These are phyloP conservation scores for Scaptomyza graminum DNA, from an alignment of 1,140 invertebrate species.

Conservation along the genomic window DNA sequence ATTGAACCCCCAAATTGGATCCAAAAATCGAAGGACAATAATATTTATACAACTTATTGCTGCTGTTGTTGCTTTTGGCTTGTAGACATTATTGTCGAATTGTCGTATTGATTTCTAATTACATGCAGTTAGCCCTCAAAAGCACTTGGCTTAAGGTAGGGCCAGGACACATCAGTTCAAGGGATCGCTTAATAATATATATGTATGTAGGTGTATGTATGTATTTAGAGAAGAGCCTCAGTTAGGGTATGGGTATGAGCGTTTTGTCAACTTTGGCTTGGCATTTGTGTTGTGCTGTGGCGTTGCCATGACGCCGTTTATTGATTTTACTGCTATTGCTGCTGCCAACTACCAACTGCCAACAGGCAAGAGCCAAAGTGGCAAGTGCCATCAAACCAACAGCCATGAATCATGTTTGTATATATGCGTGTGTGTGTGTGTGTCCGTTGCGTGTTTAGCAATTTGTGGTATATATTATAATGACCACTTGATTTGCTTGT, in stretches of 20 bases:
- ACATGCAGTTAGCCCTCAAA: constrained; percentile 43
- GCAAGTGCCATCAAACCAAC: constrained; percentile 47
- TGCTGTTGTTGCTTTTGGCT: constrained; percentile 13
- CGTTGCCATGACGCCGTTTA: constrained; percentile 70
- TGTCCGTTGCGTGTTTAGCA: constrained; percentile 72
- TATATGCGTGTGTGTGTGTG: constrained; percentile 10
- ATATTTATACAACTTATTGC: constrained; percentile 10
- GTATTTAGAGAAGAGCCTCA: constrained; percentile 50
- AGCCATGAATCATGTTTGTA: constrained; percentile 53
- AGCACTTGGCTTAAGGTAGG: constrained; percentile 70
- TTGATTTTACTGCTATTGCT: constrained; percentile 62
- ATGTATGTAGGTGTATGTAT: not conserved
- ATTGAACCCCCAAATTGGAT: constrained; percentile 42
- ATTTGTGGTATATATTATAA: constrained; percentile 78
- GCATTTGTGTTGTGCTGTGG: constrained; percentile 67
- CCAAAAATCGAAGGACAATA: constrained; percentile 25
- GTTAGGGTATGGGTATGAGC: constrained; percentile 16
- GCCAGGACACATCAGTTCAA: constrained; percentile 24
- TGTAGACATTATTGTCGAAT: constrained; percentile 51
- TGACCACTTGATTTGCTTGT: constrained; percentile 76
- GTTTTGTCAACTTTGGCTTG: constrained; percentile 57
- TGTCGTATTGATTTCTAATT: constrained; percentile 76
- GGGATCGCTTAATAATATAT: not conserved
- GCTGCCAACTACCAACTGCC: constrained; percentile 36
- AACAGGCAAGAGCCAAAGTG: constrained; percentile 24